Percentiles rank a stretch among this genome's conserved stretches.
Conservation (phyloP, 2,797 vertebrate genomes). For the Delichon dasypus region DNA sequence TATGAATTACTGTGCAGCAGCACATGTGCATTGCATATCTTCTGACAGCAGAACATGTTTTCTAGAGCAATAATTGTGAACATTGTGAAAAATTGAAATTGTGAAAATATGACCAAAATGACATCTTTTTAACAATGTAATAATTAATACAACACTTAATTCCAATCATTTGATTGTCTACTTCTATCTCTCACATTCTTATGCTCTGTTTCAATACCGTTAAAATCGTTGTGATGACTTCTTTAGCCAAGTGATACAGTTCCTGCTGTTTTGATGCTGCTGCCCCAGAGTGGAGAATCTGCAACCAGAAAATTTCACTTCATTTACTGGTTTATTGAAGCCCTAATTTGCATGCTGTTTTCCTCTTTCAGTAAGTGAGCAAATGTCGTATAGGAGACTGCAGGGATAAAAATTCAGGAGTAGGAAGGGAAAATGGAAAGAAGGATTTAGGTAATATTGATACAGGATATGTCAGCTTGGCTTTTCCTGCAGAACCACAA, state of each 20-base stretch:
- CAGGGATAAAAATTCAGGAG: neutral
- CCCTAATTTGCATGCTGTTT: neutral
- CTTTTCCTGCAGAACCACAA: neutral
- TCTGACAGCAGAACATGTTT: neutral
- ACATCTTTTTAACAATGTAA: neutral
- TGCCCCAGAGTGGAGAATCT: neutral
- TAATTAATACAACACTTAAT: neutral
- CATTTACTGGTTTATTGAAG: neutral
- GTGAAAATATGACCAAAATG: neutral
- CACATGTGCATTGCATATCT: neutral
- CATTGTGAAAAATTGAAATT: too few relatives aligned
- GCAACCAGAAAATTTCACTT: neutral
- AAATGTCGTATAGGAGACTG: neutral
- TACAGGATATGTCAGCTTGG: neutral
- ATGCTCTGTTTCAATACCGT: slow-evolving; percentile 8
- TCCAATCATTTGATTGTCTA: neutral
- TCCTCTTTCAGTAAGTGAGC: neutral
- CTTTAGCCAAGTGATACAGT: slow-evolving; percentile 15
- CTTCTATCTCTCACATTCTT: neutral
- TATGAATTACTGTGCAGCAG: neutral
- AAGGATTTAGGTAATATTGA: neutral
- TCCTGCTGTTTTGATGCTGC: neutral
- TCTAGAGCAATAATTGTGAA: neutral
- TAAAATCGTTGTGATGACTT: slow-evolving; percentile 3
- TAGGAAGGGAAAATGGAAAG: neutral